Base-by-base conservation (phyloP, 2,888 invertebrate genomes). In the Ephialtes manifestator region DNA sequence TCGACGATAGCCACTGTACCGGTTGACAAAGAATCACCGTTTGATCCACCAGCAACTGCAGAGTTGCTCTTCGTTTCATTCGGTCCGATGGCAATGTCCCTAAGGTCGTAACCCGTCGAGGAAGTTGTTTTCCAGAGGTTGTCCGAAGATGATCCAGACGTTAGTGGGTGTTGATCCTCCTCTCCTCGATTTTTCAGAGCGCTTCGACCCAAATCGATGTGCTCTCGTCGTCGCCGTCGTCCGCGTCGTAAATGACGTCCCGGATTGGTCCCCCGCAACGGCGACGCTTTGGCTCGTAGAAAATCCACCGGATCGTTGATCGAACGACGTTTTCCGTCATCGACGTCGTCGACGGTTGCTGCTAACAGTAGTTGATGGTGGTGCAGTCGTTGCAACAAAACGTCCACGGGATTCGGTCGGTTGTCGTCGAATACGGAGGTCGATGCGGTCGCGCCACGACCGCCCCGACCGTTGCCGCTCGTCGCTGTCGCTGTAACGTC, bases 141-240 rank as follows among this genome's bases (percentile, higher is more conserved):
- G n/a, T 20, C 53, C 68, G 51, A 76, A 15, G 72, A 31, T 51
- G 63, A 58, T 35, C 51, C 58, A 15, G n/a, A 20, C 46, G 31
- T 51, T 13, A 20, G 35, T 11, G 71, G 71, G 72, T 68, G 63
- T 67, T 67, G 51, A 7, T 60, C 31, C 8, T 77, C 72, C 43
- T 76, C 60, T 11, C 43, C 48, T 18, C 82, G 83, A 70, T 81
- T 84, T 46, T 51, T 20, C 2, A 65, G 28, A 35, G 58, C 79
- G 77, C 74, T 84, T 68, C 81, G 83, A 72, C 79, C 84, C 87
- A 85, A 67, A 24, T 74, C 81, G 79, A 55, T n/a, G 77, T 67
- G 72, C 58, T 76, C 83, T 70, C 85, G 72, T 80, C 78, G 75
- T 78, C 68, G 75, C 72, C 79, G 86, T 78, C 79, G 84, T 87